Conservation (phyloP, 2,113 vertebrate genomes). For the Eulacestoma nigropectus region DNA sequence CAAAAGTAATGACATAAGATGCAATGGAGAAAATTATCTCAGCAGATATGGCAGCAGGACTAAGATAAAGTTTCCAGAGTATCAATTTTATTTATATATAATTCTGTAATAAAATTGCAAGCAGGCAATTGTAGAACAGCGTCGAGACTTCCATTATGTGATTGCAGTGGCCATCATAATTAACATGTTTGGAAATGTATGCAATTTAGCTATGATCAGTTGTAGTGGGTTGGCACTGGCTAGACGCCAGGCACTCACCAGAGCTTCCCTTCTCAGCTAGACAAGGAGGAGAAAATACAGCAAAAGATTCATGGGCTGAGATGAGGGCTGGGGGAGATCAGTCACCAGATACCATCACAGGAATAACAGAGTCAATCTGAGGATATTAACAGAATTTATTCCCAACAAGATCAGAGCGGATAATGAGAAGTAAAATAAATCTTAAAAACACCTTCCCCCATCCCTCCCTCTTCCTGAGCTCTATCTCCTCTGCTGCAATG, state of each 20-base stretch:
- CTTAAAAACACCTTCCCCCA: background rate
- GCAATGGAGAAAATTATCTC: background rate
- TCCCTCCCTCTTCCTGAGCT: fast-evolving
- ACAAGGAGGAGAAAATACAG: background rate
- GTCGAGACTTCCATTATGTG: background rate
- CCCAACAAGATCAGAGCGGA: background rate
- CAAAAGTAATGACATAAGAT: background rate
- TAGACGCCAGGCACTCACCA: background rate
- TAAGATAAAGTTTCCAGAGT: background rate
- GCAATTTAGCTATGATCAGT: background rate
- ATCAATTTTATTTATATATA: background rate
- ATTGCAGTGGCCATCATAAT: background rate
- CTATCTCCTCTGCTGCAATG: background rate
- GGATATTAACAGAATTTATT: background rate
- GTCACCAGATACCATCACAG: background rate
- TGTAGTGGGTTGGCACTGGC: background rate
- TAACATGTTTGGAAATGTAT: background rate
- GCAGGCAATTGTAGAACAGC: background rate
- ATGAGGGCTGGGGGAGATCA: background rate
- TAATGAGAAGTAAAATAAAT: background rate
- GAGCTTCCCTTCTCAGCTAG: background rate
- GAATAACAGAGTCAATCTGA: background rate
- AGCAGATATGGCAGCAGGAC: background rate
- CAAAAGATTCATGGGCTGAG: background rate
- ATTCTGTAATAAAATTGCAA: background rate